These are phyloP conservation scores for Hippocampus barbouri DNA, from an alignment of 2,113 vertebrate species.

Conservation along the genomic window DNA sequence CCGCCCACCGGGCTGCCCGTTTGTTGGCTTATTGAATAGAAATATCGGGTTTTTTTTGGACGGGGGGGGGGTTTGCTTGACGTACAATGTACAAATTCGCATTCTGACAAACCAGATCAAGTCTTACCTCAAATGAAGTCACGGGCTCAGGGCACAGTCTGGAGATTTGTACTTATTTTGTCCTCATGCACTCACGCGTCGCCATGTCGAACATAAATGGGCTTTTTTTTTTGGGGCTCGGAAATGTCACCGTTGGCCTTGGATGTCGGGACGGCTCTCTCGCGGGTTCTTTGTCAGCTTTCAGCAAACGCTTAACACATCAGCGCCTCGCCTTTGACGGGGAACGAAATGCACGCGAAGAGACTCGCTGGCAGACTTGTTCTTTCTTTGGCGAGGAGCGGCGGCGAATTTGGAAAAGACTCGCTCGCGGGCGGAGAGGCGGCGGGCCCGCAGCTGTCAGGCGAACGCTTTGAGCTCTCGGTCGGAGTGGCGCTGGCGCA, in stretches of 20 bases:
- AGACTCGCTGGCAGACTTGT: neutral
- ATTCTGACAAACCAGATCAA: neutral
- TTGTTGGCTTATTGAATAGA: too few relatives aligned
- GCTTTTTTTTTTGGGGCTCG: too few relatives aligned
- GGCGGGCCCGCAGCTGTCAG: neutral
- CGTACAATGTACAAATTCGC: too few relatives aligned
- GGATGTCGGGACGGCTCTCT: neutral
- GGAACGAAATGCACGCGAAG: neutral
- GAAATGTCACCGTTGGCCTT: neutral
- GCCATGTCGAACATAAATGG: too few relatives aligned
- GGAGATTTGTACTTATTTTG: neutral
- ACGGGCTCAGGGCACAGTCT: neutral
- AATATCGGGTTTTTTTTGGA: too few relatives aligned
- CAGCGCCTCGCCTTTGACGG: neutral
- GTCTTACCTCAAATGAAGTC: neutral
- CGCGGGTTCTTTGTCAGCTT: neutral
- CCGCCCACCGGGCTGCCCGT: too few relatives aligned
- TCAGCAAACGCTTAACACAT: neutral
- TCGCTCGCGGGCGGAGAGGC: neutral
- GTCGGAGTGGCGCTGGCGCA: slow-evolving; percentile 1
- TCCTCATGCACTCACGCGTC: too few relatives aligned
- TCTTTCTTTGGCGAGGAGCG: neutral
- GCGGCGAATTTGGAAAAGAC: neutral
- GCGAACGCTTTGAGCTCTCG: neutral
- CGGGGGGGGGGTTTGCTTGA: too few relatives aligned